Conservation (phyloP, 2,888 invertebrate species). For the Endotricha flammealis region DNA sequence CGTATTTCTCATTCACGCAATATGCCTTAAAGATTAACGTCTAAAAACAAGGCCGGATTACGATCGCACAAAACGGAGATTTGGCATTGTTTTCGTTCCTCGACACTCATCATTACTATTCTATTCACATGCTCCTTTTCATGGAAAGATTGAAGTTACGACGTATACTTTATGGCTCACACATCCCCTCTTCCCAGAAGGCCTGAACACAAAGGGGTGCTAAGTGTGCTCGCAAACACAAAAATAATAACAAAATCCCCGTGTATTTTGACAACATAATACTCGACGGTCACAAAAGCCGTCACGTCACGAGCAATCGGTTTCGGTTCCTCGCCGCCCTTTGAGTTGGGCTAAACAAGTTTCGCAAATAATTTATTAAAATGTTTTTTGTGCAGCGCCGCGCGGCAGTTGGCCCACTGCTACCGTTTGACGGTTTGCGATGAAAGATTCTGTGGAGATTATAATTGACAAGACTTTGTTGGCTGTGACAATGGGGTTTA, state of each 20-base stretch:
- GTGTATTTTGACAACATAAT: constrained; percentile 78
- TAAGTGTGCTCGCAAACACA: constrained; percentile 76
- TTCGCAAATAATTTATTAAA: constrained; percentile 75
- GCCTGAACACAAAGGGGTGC: constrained; percentile 66
- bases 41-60: constrained; percentile 16
- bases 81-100: constrained; percentile 47
- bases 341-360: constrained; percentile 70
- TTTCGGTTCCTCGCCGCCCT: constrained; percentile 69
- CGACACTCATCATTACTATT: constrained; percentile 52
- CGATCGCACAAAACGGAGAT: constrained; percentile 29
- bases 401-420: constrained; percentile 53
- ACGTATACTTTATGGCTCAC: constrained; percentile 50
- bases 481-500: constrained; percentile 61
- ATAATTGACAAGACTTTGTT: constrained; percentile 78
- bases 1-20: constrained; percentile 31
- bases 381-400: constrained; percentile 43
- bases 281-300: constrained; percentile 72
- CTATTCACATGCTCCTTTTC: constrained; percentile 63
- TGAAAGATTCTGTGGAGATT: constrained; percentile 68
- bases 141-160: constrained; percentile 60
- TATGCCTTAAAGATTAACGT: constrained; percentile 21
- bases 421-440: constrained; percentile 68
- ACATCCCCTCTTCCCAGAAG: constrained; percentile 68
- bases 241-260: constrained; percentile 77
- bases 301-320: constrained; percentile 75